Conservation (phyloP, 2,797 vertebrate genomes). For the Lepus oiostolus region DNA sequence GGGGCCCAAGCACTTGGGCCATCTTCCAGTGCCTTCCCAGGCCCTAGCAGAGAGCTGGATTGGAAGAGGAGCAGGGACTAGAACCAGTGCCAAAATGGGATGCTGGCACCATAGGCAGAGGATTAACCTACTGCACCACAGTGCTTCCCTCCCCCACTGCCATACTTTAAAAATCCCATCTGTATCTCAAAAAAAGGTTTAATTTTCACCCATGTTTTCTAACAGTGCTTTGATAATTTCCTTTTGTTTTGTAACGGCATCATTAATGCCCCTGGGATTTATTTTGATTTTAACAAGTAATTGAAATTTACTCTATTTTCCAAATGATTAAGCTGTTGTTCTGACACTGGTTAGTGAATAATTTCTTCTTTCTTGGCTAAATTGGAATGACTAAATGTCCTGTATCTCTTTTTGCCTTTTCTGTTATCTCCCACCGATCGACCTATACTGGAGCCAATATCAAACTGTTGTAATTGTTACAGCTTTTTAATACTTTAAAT, state of each 20-base stretch:
- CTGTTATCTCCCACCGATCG: not conserved
- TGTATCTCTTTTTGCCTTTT: slow-evolving; percentile 9
- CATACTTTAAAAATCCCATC: not conserved
- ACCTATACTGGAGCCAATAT: not conserved
- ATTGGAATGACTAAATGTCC: not conserved
- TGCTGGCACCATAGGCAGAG: too few species aligned
- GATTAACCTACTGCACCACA: too few species aligned
- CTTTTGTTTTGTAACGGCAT: not conserved
- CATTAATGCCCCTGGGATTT: not conserved
- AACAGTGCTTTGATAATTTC: not conserved
- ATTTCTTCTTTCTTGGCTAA: slow-evolving; percentile 26
- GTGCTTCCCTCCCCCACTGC: not conserved
- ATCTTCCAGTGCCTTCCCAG: too few species aligned
- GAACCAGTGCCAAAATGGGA: too few species aligned
- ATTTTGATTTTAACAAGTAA: slow-evolving; percentile 39
- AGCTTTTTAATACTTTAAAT: slow-evolving; percentile 43
- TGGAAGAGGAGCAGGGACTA: too few species aligned
- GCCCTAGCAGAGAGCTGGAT: too few species aligned
- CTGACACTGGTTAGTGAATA: slow-evolving; percentile 38
- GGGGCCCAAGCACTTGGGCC: too few species aligned
- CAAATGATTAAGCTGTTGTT: slow-evolving; percentile 32
- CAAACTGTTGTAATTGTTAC: not conserved
- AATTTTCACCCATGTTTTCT: not conserved
- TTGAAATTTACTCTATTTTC: slow-evolving; percentile 32
- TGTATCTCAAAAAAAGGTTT: not conserved